Evolutionary conservation across 1,140 invertebrate genomes (phyloP), one percentile per base, ranked within the genome.

Genomic region (Drosophila asahinai): DNA sequence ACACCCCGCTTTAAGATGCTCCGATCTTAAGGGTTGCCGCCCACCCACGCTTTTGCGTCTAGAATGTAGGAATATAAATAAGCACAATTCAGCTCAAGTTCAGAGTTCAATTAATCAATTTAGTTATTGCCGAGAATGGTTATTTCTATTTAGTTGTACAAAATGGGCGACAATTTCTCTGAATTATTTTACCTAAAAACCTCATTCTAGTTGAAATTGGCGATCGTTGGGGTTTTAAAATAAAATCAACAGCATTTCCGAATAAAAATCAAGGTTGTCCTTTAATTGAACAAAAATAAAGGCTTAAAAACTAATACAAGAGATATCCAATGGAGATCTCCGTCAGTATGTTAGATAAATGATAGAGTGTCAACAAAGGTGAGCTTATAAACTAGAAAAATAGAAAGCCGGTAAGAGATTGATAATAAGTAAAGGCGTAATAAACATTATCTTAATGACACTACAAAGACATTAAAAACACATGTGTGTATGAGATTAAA

Each of bases 361-460:
- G 65, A 30, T 45, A 45, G 7, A 55, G 19, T 25, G 19, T 73
- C 12, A 60, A 30, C 45, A 25, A 48, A 43, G 45, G 48, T 49
- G 68, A 54, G 11, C 42, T 43, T 45, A 71, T 43, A 40, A 55
- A 59, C 55, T 64, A 59, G 15, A 58, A 61, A 9, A 30, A 33
- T 15, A 54, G 11, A 54, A 19, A 5, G 5, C 30, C 19, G 27
- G 9, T 25, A 17, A n/a, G 17, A n/a, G 30, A 11, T 12, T 17
- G 6, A 11, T 17, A 17, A 8, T 9, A 17, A 6, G n/a, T 11
- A 3, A 36, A 11, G 36, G 11, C 1, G n/a, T 36, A 4, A 14
- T 54, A 8, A 14, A 14, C 6, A 12, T 36, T 36, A 36, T 11
- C 14, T 22, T 22, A 22, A 54, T 5, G 52, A 17, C 17, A 1